A percentile compares a stretch with the other conserved stretches of the same genome.
Conservation (phyloP, 2,888 invertebrate genomes). For the Gortyna flavago region DNA sequence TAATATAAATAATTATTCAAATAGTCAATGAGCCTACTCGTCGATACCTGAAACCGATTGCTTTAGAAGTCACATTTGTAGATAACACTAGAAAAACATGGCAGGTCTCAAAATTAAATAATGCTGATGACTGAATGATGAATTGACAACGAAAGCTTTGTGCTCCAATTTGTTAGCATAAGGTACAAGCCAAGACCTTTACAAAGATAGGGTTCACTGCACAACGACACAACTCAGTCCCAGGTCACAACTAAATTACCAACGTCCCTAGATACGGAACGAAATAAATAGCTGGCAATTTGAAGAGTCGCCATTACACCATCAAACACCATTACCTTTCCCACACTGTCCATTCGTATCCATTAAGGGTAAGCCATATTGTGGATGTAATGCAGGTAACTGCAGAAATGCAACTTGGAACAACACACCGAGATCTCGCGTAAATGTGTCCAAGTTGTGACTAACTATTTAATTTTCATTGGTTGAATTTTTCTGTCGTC, state of each 20-base stretch:
- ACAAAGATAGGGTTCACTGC: slow-evolving; percentile 2
- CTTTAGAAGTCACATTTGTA: background rate
- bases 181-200: background rate
- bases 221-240: slow-evolving; percentile 11
- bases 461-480: background rate
- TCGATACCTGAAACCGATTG: background rate
- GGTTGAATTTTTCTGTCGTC: background rate
- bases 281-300: slow-evolving; percentile 65
- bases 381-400: background rate
- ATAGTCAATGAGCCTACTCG: background rate
- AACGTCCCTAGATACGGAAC: slow-evolving; percentile 47
- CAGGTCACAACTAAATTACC: slow-evolving; percentile 55
- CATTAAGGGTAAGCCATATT: slow-evolving; percentile 71
- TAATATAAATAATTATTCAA: too few species aligned
- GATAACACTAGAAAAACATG: background rate
- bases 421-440: background rate
- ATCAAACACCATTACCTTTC: slow-evolving; percentile 78
- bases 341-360: slow-evolving; percentile 77
- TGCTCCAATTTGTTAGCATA: too few species aligned
- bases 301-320: slow-evolving; percentile 66
- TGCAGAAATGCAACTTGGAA: slow-evolving; percentile 30
- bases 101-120: background rate
- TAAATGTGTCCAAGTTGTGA: background rate
- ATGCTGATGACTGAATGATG: background rate
- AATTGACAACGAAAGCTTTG: too few species aligned